These are phyloP conservation scores for Rhinella marina DNA, from an alignment of 2,797 vertebrate genomes.

Conservation along the genomic window DNA sequence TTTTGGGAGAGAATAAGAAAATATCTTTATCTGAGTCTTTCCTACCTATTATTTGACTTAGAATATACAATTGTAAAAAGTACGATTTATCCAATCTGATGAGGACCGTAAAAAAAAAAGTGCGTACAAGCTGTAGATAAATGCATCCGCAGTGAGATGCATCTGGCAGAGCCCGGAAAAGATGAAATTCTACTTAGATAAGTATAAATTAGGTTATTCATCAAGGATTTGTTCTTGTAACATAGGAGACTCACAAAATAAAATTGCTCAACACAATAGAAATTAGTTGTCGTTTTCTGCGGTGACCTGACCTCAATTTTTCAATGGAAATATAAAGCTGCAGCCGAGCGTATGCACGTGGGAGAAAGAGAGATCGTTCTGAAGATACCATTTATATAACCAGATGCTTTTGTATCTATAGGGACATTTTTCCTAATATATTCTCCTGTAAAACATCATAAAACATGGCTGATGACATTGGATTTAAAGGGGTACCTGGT, in stretches of 20 bases:
- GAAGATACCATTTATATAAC: conserved; percentile 10
- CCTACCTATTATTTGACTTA: background rate
- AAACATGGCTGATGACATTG: background rate
- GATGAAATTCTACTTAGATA: conserved; percentile 5
- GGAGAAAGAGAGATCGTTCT: background rate
- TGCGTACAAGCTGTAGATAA: background rate
- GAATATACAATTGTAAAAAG: background rate
- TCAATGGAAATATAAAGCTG: background rate
- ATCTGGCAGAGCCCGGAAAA: background rate
- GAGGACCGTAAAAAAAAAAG: background rate
- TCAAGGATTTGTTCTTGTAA: conserved; percentile 8
- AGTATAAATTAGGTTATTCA: background rate
- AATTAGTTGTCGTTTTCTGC: background rate
- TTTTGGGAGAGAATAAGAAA: background rate
- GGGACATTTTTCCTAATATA: background rate
- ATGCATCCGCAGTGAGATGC: background rate
- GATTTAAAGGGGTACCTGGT: background rate
- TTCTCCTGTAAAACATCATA: background rate
- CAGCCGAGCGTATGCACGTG: background rate
- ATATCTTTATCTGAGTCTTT: background rate
- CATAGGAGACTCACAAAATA: conserved; percentile 1
- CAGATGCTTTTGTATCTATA: background rate
- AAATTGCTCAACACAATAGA: background rate
- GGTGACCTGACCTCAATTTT: background rate
- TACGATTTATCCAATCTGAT: conserved; percentile 8